Evolutionary conservation across 2,113 vertebrate species (phyloP), one percentile per base, ranked within the genome.

Genomic region (Pipa parva): DNA sequence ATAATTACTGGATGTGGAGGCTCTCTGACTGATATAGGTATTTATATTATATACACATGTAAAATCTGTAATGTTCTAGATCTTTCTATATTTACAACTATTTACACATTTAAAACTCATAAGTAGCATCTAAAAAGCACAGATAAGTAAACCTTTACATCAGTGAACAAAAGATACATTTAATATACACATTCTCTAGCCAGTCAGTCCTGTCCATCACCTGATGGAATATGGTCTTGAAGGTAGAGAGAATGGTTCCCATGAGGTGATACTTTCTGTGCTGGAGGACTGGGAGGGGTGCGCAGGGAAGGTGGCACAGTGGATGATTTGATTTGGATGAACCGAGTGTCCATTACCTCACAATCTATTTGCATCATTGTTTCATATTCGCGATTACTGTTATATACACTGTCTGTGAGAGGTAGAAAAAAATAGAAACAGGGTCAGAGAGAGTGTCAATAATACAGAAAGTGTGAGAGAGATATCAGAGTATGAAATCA

Each of bases 361-460:
- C 93, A 96, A 78, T 96, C 93, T 1, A 96, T 92, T 85, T 95
- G 93, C 93, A 96, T 95, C 93, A 96, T 96, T 83, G 93, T 90
- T 81, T 96, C 93, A 21, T 92, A 95, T 26, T 89, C 91, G 71
- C 49, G 80, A 13, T 89, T 84, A 0, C 73, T 82, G 77, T 88
- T 80, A 64, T 90, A 94, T 5, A 95, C 73, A 7, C 87, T 92
- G 83, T 94, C 93, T 95, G 84, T 1, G 24, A 20, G 9, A 22
- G 46, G 6, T 2, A 42, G n/a, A n/a, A 42, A 42, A 42, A 3
- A 39, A 39, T 3, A 6, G 36, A n/a, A 5, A n/a, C 2, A 42
- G 6, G 17, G 37, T 39, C 7, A 33, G 33, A 36, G 10, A 36
- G 15, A 36, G 2, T 36, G 33, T n/a, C n/a, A n/a, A n/a, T n/a